Conservation (phyloP, 2,888 invertebrate genomes). For the Muschampia plurimacula region DNA sequence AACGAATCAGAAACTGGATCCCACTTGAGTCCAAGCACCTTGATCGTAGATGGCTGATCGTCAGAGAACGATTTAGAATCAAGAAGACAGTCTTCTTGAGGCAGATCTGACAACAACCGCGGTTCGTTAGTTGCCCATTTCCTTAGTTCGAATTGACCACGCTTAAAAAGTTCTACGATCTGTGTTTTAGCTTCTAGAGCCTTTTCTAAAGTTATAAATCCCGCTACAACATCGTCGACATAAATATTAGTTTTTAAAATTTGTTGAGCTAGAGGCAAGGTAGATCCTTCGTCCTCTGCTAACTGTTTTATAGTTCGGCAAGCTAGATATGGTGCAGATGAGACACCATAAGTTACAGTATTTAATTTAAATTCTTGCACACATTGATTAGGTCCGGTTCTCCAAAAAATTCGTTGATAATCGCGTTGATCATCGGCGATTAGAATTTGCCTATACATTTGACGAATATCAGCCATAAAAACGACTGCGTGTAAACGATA, state of each 20-base stretch:
- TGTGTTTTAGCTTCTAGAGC: neutral
- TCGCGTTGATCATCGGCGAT: neutral
- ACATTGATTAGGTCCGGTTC: slow-evolving; percentile 14
- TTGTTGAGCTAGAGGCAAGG: slow-evolving; percentile 21
- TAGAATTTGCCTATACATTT: neutral
- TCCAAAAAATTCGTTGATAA: neutral
- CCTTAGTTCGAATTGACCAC: neutral
- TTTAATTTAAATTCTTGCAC: slow-evolving; percentile 39
- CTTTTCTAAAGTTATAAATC: neutral
- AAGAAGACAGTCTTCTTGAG: slow-evolving; percentile 17
- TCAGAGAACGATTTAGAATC: slow-evolving; percentile 21
- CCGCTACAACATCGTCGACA: neutral
- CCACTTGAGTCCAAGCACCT: slow-evolving; percentile 17
- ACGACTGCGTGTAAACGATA: neutral
- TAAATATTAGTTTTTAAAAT: neutral
- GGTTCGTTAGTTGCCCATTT: slow-evolving; percentile 1
- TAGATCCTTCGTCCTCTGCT: slow-evolving; percentile 40
- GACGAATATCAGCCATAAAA: slow-evolving; percentile 3
- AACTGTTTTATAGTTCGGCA: slow-evolving; percentile 45
- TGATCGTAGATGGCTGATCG: slow-evolving; percentile 9
- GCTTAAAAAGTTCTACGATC: neutral
- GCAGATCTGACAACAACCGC: slow-evolving; percentile 16
- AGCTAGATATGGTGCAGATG: slow-evolving; percentile 47
- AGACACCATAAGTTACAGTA: slow-evolving; percentile 47
- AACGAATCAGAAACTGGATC: slow-evolving; percentile 25